Conservation (phyloP, 2,888 invertebrate genomes). For the Lapara coniferarum region DNA sequence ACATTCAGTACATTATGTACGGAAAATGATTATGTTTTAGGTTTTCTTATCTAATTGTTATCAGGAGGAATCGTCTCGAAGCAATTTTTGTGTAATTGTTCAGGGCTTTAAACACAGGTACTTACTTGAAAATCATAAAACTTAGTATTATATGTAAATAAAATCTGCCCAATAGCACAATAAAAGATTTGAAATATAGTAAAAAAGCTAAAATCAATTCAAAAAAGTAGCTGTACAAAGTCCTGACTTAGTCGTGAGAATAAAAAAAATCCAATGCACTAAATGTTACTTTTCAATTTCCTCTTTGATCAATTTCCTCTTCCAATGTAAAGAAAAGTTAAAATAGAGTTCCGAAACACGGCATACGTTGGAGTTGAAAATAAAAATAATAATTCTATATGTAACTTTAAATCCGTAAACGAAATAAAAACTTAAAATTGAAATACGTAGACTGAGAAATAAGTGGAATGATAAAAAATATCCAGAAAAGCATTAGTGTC, state of each 20-base stretch:
- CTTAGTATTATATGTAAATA: too few species aligned
- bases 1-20: background rate
- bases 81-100: too few species aligned
- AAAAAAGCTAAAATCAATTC: too few species aligned
- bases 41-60: background rate
- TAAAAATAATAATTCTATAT: slow-evolving; percentile 1
- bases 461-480: slow-evolving; percentile 48
- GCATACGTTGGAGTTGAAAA: background rate
- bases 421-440: slow-evolving; percentile 4
- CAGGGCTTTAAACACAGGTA: too few species aligned
- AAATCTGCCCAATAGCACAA: too few species aligned
- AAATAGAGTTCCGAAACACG: slow-evolving; percentile 1
- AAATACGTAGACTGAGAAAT: slow-evolving; percentile 27
- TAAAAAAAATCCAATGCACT: background rate
- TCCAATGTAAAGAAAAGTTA: background rate
- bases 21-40: background rate
- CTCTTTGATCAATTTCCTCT: background rate
- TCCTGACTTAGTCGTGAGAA: background rate
- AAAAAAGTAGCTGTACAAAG: background rate
- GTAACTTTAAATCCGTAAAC: slow-evolving; percentile 5
- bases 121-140: too few species aligned
- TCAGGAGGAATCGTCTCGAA: background rate
- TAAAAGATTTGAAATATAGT: too few species aligned
- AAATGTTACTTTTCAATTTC: background rate
- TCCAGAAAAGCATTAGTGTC: slow-evolving; percentile 48